Conservation (phyloP, 2,888 invertebrate species). For the Amphimallon solstitiale region DNA sequence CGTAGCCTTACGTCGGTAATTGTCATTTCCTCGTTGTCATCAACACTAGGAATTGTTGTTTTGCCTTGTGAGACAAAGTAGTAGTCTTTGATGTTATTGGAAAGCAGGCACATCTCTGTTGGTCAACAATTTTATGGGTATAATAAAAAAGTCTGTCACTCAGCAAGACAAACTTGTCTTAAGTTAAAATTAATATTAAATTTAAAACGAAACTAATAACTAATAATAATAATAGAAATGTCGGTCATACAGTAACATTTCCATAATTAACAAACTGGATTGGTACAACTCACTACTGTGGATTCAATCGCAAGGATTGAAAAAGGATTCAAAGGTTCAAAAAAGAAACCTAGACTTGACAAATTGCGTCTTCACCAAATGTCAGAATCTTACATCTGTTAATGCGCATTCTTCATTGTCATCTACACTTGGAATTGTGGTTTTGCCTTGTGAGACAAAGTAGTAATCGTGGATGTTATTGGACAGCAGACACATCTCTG, state of each 20-base stretch:
- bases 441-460: conserved; percentile 97
- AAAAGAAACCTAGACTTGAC: background rate
- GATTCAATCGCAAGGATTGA: background rate
- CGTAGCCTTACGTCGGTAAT: conserved; percentile 86
- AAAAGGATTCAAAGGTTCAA: background rate
- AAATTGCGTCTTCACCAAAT: too few relatives aligned
- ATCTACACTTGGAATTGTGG: conserved; percentile 94
- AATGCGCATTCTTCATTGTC: conserved; percentile 92
- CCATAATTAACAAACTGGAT: too few relatives aligned
- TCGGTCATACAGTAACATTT: too few relatives aligned
- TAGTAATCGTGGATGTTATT: conserved; percentile 93
- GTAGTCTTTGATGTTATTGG: conserved; percentile 93
- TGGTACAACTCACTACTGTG: too few relatives aligned
- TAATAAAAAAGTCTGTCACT: background rate
- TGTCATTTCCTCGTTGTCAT: conserved; percentile 92
- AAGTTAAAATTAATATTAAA: too few relatives aligned
- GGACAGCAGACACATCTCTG: conserved; percentile 83
- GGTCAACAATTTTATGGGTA: conserved; percentile 41
- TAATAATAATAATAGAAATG: conserved; percentile 1
- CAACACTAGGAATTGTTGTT: conserved; percentile 93
- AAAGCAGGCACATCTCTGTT: conserved; percentile 81
- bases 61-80: conserved; percentile 97
- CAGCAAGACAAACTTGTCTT: too few relatives aligned
- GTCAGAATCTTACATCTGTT: conserved; percentile 84
- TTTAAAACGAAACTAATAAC: background rate